These are phyloP conservation scores for Dolichoris vasculosae DNA, from an alignment of 1,140 invertebrate genomes.

Conservation along the genomic window DNA sequence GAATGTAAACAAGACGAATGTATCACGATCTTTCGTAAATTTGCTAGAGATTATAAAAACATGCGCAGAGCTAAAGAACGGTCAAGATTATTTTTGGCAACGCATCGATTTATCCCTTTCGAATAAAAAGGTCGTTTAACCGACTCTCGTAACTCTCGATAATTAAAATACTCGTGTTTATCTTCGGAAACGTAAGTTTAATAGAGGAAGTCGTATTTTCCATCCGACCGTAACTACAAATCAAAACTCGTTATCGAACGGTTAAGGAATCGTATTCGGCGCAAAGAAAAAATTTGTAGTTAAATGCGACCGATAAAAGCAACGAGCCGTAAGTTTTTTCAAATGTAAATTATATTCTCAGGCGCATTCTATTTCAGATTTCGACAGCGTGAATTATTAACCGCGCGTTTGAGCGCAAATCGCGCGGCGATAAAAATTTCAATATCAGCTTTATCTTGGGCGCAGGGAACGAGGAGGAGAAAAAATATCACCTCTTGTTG, in stretches of 20 bases:
- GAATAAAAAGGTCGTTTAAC: background rate
- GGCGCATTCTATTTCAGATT: background rate
- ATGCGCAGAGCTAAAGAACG: background rate
- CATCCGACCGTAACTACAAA: background rate
- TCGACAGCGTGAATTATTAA: background rate
- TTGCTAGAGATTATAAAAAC: no score
- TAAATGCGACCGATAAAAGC: background rate
- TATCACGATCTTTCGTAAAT: no score
- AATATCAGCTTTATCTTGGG: conserved; percentile 5
- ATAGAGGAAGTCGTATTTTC: background rate
- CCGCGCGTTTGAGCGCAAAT: background rate
- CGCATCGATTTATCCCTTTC: background rate
- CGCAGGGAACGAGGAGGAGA: background rate
- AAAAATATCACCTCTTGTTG: background rate
- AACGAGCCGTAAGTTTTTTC: background rate
- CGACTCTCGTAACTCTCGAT: background rate
- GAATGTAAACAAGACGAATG: no score
- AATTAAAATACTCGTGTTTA: background rate
- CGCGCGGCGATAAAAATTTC: background rate
- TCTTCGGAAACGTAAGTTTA: background rate
- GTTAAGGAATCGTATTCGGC: background rate
- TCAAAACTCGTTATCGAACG: background rate
- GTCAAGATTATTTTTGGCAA: background rate
- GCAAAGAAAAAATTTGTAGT: background rate
- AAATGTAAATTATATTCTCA: background rate